Conservation (phyloP, 2,888 invertebrate species). For the Aspidapion aeneum region DNA sequence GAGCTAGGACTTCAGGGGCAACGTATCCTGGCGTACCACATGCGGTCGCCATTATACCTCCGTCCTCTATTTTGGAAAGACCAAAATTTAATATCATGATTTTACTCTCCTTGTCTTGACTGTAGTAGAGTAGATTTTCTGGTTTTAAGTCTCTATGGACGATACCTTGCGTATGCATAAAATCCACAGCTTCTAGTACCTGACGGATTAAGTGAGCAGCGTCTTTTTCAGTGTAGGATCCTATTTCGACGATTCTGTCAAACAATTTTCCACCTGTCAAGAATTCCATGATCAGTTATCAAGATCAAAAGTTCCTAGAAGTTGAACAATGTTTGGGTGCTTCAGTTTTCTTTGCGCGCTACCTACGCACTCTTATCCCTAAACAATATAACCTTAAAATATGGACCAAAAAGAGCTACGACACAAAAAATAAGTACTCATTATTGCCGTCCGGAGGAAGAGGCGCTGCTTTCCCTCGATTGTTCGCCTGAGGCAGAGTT, state of each 20-base stretch:
- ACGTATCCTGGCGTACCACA: conserved; percentile 99
- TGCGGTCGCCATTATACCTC: conserved; percentile 98
- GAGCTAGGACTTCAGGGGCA: conserved; percentile 71
- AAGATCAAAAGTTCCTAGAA: conserved; percentile 97
- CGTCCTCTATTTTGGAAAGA: conserved; percentile 97
- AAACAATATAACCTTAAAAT: too few relatives aligned
- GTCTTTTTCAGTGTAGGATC: conserved; percentile 98
- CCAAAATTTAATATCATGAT: conserved; percentile 99
- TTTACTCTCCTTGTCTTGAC: conserved; percentile 96
- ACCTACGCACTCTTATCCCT: too few relatives aligned
- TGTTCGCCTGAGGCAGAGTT: conserved; percentile 15
- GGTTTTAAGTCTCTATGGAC: conserved; percentile 97
- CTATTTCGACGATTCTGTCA: conserved; percentile 95
- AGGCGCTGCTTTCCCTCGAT: conserved; percentile 22
- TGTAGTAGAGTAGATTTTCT: conserved; percentile 97
- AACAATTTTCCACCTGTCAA: conserved; percentile 98
- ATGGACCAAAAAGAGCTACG: not conserved
- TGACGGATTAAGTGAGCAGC: conserved; percentile 96
- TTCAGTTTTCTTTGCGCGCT: too few relatives aligned
- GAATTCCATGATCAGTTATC: conserved; percentile 97
- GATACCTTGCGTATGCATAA: conserved; percentile 98
- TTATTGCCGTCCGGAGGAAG: conserved; percentile 20
- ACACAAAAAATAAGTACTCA: too few relatives aligned
- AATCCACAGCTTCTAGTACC: conserved; percentile 96
- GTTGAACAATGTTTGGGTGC: conserved; percentile 97